phyloP scores from a whole-genome alignment of 2,113 vertebrate species.

The Pangasianodon hypophthalmus region DNA sequence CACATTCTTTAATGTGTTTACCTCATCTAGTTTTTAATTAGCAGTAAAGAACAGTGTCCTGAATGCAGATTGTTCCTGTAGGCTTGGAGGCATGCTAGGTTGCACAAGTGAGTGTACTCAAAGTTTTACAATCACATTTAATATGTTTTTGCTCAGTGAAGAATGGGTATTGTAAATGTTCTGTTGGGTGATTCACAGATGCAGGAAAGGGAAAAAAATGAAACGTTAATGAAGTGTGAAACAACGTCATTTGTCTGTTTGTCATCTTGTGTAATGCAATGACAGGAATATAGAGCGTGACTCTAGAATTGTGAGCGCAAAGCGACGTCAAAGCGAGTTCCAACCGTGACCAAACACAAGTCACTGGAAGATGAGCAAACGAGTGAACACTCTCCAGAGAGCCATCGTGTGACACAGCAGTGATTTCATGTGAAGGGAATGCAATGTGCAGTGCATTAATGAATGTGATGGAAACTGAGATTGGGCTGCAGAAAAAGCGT shows the following conservation, averaged over 20 bases:
- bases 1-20: slow-evolving; percentile 6
- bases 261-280: slow-evolving; percentile 12
- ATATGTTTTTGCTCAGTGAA: neutral
- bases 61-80: neutral
- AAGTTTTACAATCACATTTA: neutral
- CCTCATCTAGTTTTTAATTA: slow-evolving; percentile 9
- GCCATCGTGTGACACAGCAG: neutral
- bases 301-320: neutral
- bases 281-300: neutral
- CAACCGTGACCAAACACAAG: slow-evolving; percentile 7
- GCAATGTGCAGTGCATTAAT: neutral
- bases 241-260: slow-evolving; percentile 21
- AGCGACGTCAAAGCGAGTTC: neutral
- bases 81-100: neutral
- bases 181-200: neutral
- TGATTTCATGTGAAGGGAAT: slow-evolving; percentile 27
- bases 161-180: neutral
- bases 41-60: neutral
- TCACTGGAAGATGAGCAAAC: slow-evolving; percentile 15
- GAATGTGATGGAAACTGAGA: slow-evolving; percentile 19
- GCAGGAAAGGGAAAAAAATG: neutral
- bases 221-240: neutral
- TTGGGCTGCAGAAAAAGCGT: neutral
- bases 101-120: neutral
- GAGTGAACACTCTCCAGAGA: slow-evolving; percentile 6